Conservation (phyloP, 2,797 vertebrate genomes). For the Lacerta bilineata region DNA sequence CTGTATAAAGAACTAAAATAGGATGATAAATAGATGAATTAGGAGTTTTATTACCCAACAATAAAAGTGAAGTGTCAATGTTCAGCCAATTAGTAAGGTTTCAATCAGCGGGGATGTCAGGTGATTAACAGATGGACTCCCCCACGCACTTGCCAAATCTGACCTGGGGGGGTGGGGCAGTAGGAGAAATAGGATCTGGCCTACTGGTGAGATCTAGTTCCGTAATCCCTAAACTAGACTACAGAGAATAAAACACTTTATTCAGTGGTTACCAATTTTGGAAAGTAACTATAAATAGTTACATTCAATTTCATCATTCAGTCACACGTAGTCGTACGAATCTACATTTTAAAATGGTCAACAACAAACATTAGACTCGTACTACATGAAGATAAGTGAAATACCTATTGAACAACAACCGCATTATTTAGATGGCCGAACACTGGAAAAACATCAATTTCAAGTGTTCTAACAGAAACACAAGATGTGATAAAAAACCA, state of each 20-base stretch:
- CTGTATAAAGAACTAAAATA: too few species aligned
- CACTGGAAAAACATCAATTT: not conserved
- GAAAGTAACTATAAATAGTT: not conserved
- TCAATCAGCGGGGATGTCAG: too few species aligned
- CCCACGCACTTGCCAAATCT: too few species aligned
- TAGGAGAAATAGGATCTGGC: not conserved
- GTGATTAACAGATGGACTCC: too few species aligned
- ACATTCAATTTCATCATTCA: not conserved
- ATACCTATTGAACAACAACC: not conserved
- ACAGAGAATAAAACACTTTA: not conserved
- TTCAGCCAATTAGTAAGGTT: too few species aligned
- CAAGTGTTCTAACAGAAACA: not conserved
- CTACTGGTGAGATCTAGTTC: not conserved
- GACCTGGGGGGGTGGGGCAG: too few species aligned
- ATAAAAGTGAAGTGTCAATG: too few species aligned
- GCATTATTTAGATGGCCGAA: constrained; percentile 1
- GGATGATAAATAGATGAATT: too few species aligned
- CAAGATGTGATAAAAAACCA: not conserved
- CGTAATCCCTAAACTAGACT: not conserved
- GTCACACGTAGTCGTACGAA: not conserved
- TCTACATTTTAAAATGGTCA: not conserved
- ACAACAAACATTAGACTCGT: not conserved
- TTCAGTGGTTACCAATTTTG: not conserved
- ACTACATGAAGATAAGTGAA: not conserved
- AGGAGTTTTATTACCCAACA: too few species aligned